Evolutionary conservation across 2,888 invertebrate species (phyloP), one percentile per base, ranked within the genome.

Genomic region (Stratiomys singularior): DNA sequence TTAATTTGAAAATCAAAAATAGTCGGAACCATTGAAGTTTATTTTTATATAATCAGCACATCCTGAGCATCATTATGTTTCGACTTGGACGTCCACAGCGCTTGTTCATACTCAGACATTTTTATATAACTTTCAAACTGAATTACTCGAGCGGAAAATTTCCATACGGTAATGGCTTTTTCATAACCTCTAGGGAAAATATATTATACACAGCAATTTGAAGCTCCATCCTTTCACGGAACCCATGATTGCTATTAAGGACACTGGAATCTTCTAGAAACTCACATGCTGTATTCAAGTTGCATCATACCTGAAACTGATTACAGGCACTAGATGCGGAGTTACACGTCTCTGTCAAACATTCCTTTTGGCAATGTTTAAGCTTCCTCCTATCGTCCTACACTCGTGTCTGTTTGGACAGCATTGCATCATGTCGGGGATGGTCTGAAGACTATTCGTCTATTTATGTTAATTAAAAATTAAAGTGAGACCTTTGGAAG

Each of bases 391-490:
- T 18, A 37, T 44, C 30, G 37, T 18, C 27, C 37, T 37, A 18
- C 37, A 27, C 28, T 44, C 7, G 1, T 37, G 30, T 18, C 15
- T 30, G n/a, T 56, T 56, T 52, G 30, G 37, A 2, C 28, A 56
- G n/a, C 44, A 74, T 56, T 25, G 28, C 58, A 52, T 60, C 47
- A 25, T 28, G 25, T 46, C 30, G 15, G 47, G 23, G 4, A 13
- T 69, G 25, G 4, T 69, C 69, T 69, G 47, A 69, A 47, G 74
- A 23, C 58, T 74, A 60, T 60, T 74, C 58, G 58, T 37, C 74
- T 74, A 44, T 60, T 74, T 74, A 74, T 74, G 74, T 74, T 74
- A 74, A 74, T 74, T 74, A 74, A 74, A 74, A 74, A 74, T 74
- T 74, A 74, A 74, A 74, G 60, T 58, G 60, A 74, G 58, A 18